phyloP scores from a whole-genome alignment of 2,113 vertebrate genomes.

The Ammodytes marinus region DNA sequence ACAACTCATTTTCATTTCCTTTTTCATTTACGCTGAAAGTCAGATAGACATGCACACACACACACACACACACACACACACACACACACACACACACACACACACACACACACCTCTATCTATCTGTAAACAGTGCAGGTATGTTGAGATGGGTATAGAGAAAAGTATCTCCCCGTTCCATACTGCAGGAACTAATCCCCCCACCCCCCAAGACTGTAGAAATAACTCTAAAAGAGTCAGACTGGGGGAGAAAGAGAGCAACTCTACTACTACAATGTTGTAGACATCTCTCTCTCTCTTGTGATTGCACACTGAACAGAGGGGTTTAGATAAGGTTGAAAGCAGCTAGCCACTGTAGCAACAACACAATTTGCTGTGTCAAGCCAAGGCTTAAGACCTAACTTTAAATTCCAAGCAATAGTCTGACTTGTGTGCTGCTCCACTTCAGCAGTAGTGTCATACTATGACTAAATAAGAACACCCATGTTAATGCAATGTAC shows the following conservation, averaged over 20 bases:
- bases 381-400: slow-evolving; percentile 62
- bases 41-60: slow-evolving; percentile 24
- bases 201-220: slow-evolving; percentile 65
- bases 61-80: slow-evolving; percentile 1
- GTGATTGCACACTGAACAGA: slow-evolving; percentile 37
- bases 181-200: slow-evolving; percentile 69
- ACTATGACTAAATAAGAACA: slow-evolving; percentile 57
- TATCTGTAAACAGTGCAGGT: slow-evolving; percentile 67
- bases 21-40: slow-evolving; percentile 65
- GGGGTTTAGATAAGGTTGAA: slow-evolving; percentile 65
- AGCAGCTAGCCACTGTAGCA: slow-evolving; percentile 40
- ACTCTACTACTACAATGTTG: slow-evolving; percentile 31
- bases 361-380: slow-evolving; percentile 64
- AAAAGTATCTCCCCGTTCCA: slow-evolving; percentile 39
- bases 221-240: slow-evolving; percentile 56
- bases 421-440: slow-evolving; percentile 36
- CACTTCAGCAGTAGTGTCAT: slow-evolving; percentile 38
- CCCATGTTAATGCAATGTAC: slow-evolving; percentile 50
- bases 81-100: slow-evolving; percentile 33
- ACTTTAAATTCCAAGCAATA: slow-evolving; percentile 61
- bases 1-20: slow-evolving; percentile 55
- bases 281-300: slow-evolving; percentile 19
- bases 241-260: slow-evolving; percentile 26
- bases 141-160: slow-evolving; percentile 44
- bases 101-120: slow-evolving; percentile 31